Conservation (phyloP, 2,113 vertebrate species). For the Gyps fulvus region DNA sequence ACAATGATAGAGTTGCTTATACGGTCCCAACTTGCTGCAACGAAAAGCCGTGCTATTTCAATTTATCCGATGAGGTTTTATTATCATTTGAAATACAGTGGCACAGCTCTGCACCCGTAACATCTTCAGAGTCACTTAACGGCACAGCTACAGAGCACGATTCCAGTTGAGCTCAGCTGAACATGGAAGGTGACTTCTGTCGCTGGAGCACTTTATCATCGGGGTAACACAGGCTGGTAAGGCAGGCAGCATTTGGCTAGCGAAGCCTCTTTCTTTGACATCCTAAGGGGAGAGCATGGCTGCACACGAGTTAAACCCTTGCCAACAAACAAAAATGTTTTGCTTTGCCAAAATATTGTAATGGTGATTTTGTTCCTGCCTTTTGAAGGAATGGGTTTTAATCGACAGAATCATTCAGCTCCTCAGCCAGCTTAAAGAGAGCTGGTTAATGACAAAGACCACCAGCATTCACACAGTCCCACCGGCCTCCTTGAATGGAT, state of each 20-base stretch:
- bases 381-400: background rate
- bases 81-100: background rate
- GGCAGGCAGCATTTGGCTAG: background rate
- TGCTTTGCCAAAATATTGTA: background rate
- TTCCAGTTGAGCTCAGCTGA: slow-evolving; percentile 37
- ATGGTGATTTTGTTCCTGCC: background rate
- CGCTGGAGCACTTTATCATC: background rate
- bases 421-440: background rate
- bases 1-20: background rate
- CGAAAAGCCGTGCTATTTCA: background rate
- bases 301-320: background rate
- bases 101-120: background rate
- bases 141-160: background rate
- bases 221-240: background rate
- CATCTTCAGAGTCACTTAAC: background rate
- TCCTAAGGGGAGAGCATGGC: background rate
- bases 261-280: background rate
- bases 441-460: background rate
- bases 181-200: slow-evolving; percentile 48
- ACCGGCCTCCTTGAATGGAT: background rate
- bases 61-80: background rate
- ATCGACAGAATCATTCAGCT: background rate
- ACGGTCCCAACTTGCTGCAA: background rate
- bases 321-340: background rate
- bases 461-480: background rate